These are phyloP conservation scores for Phyllotreta cruciferae DNA, from an alignment of 2,888 invertebrate genomes.

Conservation along the genomic window DNA sequence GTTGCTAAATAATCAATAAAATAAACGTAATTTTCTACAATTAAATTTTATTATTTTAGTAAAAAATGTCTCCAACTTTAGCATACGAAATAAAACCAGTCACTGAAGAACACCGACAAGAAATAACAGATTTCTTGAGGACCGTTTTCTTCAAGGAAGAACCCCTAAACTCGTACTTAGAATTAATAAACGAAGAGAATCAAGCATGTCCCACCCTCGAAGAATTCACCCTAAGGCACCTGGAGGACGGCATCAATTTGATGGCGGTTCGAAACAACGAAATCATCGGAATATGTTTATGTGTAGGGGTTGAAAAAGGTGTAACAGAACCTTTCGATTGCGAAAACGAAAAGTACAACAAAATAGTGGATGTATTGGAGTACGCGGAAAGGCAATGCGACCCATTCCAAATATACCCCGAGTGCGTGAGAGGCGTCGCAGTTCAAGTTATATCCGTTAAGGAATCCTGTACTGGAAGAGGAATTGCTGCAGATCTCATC, in stretches of 20 bases:
- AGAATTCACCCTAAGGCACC: constrained; percentile 25
- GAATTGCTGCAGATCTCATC: constrained; percentile 22
- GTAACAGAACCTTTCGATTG: constrained; percentile 20
- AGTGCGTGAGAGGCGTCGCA: constrained; percentile 22
- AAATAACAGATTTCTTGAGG: constrained; percentile 17
- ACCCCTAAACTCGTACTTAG: constrained; percentile 25
- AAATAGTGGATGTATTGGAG: constrained; percentile 27
- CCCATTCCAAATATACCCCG: constrained; percentile 21
- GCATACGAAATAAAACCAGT: constrained; percentile 11
- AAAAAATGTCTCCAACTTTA: constrained; percentile 6
- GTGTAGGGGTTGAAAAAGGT: constrained; percentile 19
- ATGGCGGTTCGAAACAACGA: constrained; percentile 17
- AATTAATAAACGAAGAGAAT: constrained; percentile 25
- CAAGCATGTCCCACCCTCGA: constrained; percentile 27
- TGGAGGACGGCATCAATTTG: constrained; percentile 25
- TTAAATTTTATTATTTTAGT: constrained; percentile 2
- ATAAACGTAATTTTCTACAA: neutral
- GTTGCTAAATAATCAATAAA: too few relatives aligned
- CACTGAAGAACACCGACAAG: constrained; percentile 14
- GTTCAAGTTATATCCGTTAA: constrained; percentile 29
- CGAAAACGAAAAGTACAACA: constrained; percentile 29
- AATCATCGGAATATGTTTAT: constrained; percentile 26
- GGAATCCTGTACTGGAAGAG: constrained; percentile 17
- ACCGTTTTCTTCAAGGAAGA: constrained; percentile 29
- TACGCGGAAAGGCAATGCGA: constrained; percentile 27